Conservation (phyloP, 1,140 invertebrate species). For the Mylabris phalerata region DNA sequence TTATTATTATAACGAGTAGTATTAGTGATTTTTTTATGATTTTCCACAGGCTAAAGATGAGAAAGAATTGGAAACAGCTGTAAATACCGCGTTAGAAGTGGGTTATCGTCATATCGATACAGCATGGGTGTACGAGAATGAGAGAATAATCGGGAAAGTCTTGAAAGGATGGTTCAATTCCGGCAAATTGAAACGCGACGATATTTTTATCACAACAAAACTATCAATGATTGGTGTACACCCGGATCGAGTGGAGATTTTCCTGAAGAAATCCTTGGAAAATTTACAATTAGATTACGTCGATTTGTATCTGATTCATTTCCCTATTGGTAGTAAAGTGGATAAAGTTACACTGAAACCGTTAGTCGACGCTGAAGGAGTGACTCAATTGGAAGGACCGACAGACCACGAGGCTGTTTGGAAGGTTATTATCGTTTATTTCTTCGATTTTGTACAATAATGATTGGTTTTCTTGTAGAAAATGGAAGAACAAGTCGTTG, state of each 20-base stretch:
- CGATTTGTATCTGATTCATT: constrained; percentile 79
- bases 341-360: constrained; percentile 44
- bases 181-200: constrained; percentile 61
- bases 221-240: constrained; percentile 50
- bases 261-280: constrained; percentile 62
- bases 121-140: constrained; percentile 75
- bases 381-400: constrained; percentile 54
- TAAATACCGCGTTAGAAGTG: constrained; percentile 56
- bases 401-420: constrained; percentile 66
- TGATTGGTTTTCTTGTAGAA: constrained; percentile 45
- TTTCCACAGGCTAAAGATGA: constrained; percentile 53
- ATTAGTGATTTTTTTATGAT: no score
- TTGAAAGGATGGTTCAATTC: constrained; percentile 65
- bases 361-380: constrained; percentile 49
- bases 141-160: constrained; percentile 69
- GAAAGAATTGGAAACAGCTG: constrained; percentile 57
- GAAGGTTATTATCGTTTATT: constrained; percentile 51
- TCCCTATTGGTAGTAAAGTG: constrained; percentile 63
- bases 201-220: constrained; percentile 80
- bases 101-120: constrained; percentile 78
- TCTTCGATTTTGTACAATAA: neutral
- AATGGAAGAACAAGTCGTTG: constrained; percentile 66
- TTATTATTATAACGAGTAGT: no score
- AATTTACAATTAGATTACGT: constrained; percentile 72
- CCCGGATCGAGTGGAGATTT: constrained; percentile 63